Evolutionary conservation across 2,113 vertebrate genomes (phyloP).

Genomic region (Chiloscyllium plagiosum): DNA sequence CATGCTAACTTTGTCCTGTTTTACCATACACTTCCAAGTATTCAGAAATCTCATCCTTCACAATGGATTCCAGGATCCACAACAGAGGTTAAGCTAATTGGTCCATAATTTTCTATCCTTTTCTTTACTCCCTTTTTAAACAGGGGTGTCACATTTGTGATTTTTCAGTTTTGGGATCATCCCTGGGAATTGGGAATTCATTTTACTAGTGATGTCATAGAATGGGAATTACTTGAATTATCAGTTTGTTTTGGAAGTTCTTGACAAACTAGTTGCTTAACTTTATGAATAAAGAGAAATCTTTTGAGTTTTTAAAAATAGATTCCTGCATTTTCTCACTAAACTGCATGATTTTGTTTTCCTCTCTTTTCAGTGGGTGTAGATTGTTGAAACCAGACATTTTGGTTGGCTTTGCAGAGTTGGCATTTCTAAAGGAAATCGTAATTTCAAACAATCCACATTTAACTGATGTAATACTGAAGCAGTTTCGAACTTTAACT

Average conservation of each 20-base stretch:
- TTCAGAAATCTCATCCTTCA: too few relatives aligned
- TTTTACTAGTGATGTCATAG: background rate
- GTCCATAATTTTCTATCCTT: too few relatives aligned
- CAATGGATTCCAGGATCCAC: too few relatives aligned
- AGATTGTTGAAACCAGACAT: background rate
- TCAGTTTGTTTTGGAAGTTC: background rate
- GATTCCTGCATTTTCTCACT: background rate
- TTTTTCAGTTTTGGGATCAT: too few relatives aligned
- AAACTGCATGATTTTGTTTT: background rate
- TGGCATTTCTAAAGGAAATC: slow-evolving; percentile 9
- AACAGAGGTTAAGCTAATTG: too few relatives aligned
- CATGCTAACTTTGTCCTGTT: too few relatives aligned
- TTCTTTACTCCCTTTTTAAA: too few relatives aligned
- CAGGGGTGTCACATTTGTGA: too few relatives aligned
- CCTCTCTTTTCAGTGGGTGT: background rate
- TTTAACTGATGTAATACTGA: background rate
- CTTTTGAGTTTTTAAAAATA: background rate
- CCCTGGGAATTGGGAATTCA: background rate
- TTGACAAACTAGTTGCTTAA: background rate
- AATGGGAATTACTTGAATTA: background rate
- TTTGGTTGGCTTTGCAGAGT: background rate
- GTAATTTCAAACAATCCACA: slow-evolving; percentile 24
- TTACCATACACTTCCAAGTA: too few relatives aligned
- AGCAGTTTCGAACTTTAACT: slow-evolving; percentile 21
- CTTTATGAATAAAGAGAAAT: background rate